These are phyloP conservation scores for Agapornis roseicollis DNA, from an alignment of 2,113 vertebrate genomes.

Conservation along the genomic window DNA sequence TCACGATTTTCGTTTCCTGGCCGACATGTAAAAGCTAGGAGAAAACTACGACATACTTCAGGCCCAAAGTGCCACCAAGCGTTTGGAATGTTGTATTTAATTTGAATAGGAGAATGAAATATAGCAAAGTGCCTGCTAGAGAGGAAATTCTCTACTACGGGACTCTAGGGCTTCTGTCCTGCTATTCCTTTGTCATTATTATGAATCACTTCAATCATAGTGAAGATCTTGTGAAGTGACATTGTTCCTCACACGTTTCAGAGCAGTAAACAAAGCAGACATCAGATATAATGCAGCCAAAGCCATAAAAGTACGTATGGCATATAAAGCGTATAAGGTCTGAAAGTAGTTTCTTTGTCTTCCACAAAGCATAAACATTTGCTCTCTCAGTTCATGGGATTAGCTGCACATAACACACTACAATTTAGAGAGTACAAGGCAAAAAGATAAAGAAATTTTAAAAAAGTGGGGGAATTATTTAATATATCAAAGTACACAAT, in stretches of 20 bases:
- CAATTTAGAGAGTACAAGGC: background rate
- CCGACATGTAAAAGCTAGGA: background rate
- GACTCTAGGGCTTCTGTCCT: background rate
- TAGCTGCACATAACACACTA: background rate
- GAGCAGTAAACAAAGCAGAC: background rate
- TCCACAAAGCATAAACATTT: background rate
- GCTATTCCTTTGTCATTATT: background rate
- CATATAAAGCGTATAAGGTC: rapidly evolving
- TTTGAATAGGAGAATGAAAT: background rate
- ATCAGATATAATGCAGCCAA: background rate
- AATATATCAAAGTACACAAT: background rate
- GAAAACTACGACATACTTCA: background rate
- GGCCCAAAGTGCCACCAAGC: background rate
- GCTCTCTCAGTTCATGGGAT: background rate
- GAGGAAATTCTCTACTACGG: background rate
- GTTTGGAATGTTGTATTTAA: background rate
- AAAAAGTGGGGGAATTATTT: background rate
- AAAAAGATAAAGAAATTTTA: background rate
- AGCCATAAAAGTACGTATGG: background rate
- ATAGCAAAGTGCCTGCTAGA: background rate
- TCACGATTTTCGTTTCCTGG: background rate
- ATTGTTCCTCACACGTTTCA: background rate
- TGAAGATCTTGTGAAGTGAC: background rate
- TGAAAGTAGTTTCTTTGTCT: background rate
- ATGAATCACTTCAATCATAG: background rate